These are phyloP conservation scores for Platycheirus rosarum DNA, from an alignment of 2,888 invertebrate genomes.

Conservation along the genomic window DNA sequence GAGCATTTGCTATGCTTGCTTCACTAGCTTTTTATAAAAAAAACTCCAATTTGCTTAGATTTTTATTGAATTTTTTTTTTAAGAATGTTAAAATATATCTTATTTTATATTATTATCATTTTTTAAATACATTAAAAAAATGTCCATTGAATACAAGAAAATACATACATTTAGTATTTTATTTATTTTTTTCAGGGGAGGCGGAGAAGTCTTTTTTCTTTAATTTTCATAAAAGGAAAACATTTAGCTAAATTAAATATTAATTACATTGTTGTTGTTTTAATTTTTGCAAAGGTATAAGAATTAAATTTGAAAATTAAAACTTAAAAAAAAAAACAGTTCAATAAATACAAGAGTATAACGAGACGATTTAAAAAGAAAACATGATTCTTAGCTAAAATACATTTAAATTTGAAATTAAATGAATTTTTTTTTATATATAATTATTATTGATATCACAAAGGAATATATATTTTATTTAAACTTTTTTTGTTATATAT, in stretches of 20 bases:
- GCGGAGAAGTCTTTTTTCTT: slow-evolving; percentile 59
- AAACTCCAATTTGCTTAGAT: not conserved
- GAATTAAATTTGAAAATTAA: slow-evolving; percentile 24
- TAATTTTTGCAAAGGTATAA: not conserved
- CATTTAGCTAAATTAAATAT: slow-evolving; percentile 38
- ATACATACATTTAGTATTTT: slow-evolving; percentile 48
- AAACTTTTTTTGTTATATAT: slow-evolving; percentile 14
- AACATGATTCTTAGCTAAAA: slow-evolving; percentile 36
- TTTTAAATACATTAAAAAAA: slow-evolving; percentile 59
- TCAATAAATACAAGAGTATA: slow-evolving; percentile 58
- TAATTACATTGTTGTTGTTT: not conserved
- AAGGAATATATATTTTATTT: slow-evolving; percentile 63
- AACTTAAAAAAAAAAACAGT: slow-evolving; percentile 13
- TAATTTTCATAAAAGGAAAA: slow-evolving; percentile 37
- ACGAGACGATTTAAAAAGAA: slow-evolving; percentile 22
- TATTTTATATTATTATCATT: slow-evolving; percentile 71
- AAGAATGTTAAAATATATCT: slow-evolving; percentile 72
- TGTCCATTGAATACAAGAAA: slow-evolving; percentile 67
- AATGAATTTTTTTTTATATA: slow-evolving; percentile 28
- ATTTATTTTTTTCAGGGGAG: slow-evolving; percentile 46
- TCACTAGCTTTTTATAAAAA: too few species aligned
- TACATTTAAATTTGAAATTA: slow-evolving; percentile 40
- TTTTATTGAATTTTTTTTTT: slow-evolving; percentile 43
- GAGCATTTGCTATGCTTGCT: too few species aligned
- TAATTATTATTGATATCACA: slow-evolving; percentile 68